Conservation (phyloP, 1,140 invertebrate species). For the Plectrocnemia conspersa region DNA sequence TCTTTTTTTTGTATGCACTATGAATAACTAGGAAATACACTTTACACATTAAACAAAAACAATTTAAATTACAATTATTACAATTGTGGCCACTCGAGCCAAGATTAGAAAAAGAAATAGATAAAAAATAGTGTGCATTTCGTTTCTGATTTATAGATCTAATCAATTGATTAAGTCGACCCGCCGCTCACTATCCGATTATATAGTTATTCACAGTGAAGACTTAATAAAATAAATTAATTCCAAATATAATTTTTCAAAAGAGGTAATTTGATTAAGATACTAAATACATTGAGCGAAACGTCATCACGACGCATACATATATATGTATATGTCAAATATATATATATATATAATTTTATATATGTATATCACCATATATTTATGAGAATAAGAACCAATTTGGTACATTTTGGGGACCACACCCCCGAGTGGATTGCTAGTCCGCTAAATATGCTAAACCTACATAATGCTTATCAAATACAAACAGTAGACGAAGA, state of each 20-base stretch:
- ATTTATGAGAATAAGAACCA: constrained; percentile 32
- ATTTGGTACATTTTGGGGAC: constrained; percentile 30
- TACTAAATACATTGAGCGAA: constrained; percentile 55
- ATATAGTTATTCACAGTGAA: constrained; percentile 18
- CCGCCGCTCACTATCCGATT: constrained; percentile 11
- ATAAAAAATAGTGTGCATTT: constrained; percentile 7
- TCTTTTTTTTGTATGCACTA: not conserved
- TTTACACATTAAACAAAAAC: no score
- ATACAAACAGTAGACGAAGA: constrained; percentile 43
- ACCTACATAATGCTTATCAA: constrained; percentile 56
- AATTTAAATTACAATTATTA: no score
- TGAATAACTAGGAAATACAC: not conserved
- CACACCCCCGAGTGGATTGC: constrained; percentile 19
- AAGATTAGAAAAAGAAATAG: constrained; percentile 8
- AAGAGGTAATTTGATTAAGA: constrained; percentile 55
- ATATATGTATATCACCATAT: constrained; percentile 52
- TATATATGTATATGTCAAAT: no score
- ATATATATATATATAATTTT: no score
- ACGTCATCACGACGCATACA: constrained; percentile 47
- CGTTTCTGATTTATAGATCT: no score
- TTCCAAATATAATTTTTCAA: constrained; percentile 36
- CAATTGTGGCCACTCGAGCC: constrained; percentile 1
- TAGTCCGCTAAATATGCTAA: constrained; percentile 39
- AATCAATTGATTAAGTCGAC: no score
- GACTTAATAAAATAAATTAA: constrained; percentile 23